phyloP scores from a whole-genome alignment of 2,888 invertebrate genomes.

The Macroteleia sp. region DNA sequence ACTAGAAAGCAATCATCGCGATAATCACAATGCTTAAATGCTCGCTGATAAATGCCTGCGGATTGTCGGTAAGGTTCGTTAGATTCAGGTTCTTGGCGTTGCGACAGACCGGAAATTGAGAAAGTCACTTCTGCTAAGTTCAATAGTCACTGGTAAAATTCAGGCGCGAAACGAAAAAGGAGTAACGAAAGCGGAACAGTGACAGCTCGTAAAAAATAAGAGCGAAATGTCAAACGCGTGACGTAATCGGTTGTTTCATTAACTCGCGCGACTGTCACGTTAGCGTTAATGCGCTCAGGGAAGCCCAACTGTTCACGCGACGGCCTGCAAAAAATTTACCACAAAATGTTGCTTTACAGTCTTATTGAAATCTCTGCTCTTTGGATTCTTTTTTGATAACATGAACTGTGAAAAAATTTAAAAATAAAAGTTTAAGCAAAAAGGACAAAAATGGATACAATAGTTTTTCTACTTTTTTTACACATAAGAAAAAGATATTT shows the following conservation, averaged over 20 bases:
- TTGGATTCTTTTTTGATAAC: too few relatives aligned
- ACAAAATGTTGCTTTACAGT: too few relatives aligned
- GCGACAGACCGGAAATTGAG: slow-evolving; percentile 58
- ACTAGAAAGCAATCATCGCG: slow-evolving; percentile 22
- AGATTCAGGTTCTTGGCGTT: slow-evolving; percentile 27
- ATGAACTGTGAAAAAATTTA: too few relatives aligned
- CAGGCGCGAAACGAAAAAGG: slow-evolving; percentile 32
- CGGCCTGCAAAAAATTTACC: neutral
- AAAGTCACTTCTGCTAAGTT: slow-evolving; percentile 52
- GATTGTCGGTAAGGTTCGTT: slow-evolving; percentile 18
- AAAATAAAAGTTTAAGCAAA: too few relatives aligned
- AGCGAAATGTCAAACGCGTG: slow-evolving; percentile 41
- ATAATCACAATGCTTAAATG: slow-evolving; percentile 5
- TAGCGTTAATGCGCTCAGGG: slow-evolving; percentile 35
- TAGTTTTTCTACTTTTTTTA: too few relatives aligned
- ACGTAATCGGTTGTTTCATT: slow-evolving; percentile 43
- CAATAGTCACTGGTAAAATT: slow-evolving; percentile 39
- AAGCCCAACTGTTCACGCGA: slow-evolving; percentile 18
- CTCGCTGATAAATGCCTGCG: slow-evolving; percentile 25
- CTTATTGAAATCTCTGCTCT: too few relatives aligned
- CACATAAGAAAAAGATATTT: too few relatives aligned
- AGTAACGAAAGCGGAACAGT: slow-evolving; percentile 57
- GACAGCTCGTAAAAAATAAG: slow-evolving; percentile 30
- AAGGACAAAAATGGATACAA: too few relatives aligned
- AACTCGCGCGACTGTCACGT: slow-evolving; percentile 16